Percentiles rank a stretch among this genome's conserved stretches.
Evolutionary conservation across 2,113 vertebrate genomes (phyloP).

Genomic region (Scomber colias): DNA sequence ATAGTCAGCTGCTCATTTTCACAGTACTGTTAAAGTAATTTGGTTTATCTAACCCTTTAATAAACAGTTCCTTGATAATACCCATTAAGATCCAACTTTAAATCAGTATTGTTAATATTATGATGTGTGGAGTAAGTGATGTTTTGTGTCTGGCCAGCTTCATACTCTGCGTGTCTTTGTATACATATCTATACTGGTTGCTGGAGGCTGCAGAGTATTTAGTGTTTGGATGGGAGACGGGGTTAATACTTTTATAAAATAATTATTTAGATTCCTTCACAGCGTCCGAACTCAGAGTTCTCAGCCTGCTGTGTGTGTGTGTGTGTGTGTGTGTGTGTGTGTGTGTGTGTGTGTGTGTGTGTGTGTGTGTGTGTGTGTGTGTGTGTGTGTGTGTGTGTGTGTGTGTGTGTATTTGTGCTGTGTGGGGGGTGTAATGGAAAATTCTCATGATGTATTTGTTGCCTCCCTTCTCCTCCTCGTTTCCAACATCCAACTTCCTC

Average conservation of each 20-base stretch:
- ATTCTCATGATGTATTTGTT: conserved; percentile 84
- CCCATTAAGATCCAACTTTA: conserved; percentile 13
- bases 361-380: conserved; percentile 33
- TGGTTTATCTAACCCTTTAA: conserved; percentile 2
- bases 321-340: conserved; percentile 24
- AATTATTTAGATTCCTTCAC: conserved; percentile 58
- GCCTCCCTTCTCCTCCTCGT: conserved; percentile 68
- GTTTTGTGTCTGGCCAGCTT: conserved; percentile 36
- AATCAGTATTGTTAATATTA: conserved; percentile 50
- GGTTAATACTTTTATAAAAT: conserved; percentile 60
- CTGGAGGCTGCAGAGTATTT: conserved; percentile 31
- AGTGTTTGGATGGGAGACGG: conserved; percentile 34
- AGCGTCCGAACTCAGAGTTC: conserved; percentile 36
- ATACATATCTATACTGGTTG: background rate
- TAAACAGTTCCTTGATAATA: background rate
- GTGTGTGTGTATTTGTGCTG: conserved; percentile 31
- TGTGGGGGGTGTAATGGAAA: conserved; percentile 83
- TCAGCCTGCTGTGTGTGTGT: conserved; percentile 43
- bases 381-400: conserved; percentile 37
- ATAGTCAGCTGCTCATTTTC: background rate
- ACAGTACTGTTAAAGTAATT: background rate
- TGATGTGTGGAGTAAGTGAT: conserved; percentile 35
- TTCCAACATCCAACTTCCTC: conserved; percentile 73
- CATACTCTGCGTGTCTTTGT: conserved; percentile 11
- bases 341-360: conserved; percentile 24